Evolutionary conservation across 2,113 vertebrate species (phyloP), one percentile per base, ranked within the genome.

Genomic region (Helogale parvula): DNA sequence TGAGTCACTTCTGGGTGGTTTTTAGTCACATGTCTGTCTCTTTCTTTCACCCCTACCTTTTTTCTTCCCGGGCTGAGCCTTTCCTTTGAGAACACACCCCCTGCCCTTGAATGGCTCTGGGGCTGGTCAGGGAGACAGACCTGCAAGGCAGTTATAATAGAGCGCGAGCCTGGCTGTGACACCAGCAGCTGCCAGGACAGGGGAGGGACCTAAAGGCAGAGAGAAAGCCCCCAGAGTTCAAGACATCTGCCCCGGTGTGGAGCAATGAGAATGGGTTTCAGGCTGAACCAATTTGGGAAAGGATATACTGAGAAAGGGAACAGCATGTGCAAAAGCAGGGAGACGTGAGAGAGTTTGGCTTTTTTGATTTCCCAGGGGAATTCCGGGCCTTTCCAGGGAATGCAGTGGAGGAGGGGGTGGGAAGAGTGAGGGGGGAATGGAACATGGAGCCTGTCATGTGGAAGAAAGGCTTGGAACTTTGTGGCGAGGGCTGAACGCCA

Each of bases 371-470:
- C 41, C 41, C 41, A 29, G 41, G 38, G 72, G 38, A 76, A 41
- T 76, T 41, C 21, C 74, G 31, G 41, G 41, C 41, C 10, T 90
- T 4, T 27, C 52, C 52, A 68, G 90, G 86, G 92, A 5, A 14
- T 5, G 38, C 29, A n/a, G 33, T 54, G 21, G 33, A 60, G 29
- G 41, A 17, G 2, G 52, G 14, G 38, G 9, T 4, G n/a, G 94
- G 89, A 68, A 38, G n/a, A 54, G 25, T 66, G 66, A 17, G 41
- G 21, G 5, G 45, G 13, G 27, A 9, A 2, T 12, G 38, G 54
- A 33, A 7, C 7, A 1, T 10, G 19, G 71, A 0, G 13, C 4
- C 1, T 12, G 0, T 5, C 0, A 0, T 13, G 31, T 13, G 2
- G 1, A 50, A 76, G n/a, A 6, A 50, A 76, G 41, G 8, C 33